Conservation (phyloP, 2,888 invertebrate species). For the Ormyrus thymus region DNA sequence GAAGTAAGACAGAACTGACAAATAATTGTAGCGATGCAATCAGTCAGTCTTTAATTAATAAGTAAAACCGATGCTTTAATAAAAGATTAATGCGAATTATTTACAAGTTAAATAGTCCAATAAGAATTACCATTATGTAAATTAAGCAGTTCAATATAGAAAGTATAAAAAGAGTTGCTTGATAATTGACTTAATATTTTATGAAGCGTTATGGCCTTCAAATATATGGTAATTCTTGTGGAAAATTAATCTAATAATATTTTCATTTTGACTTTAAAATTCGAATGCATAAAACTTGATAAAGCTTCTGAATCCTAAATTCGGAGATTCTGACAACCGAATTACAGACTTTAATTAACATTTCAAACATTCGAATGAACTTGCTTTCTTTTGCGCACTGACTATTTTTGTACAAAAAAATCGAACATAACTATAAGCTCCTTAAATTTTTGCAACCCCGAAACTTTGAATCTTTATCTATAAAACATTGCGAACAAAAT, state of each 20-base stretch:
- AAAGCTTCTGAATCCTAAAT: background rate
- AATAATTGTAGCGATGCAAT: background rate
- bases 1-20: conserved; percentile 36
- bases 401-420: conserved; percentile 25
- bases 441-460: too few species aligned
- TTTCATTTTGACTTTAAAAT: too few species aligned
- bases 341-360: conserved; percentile 2
- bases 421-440: background rate
- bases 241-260: background rate
- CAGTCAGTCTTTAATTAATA: conserved; percentile 31
- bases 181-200: background rate
- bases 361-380: background rate
- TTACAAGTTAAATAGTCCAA: conserved; percentile 9
- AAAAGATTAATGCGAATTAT: conserved; percentile 8
- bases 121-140: background rate
- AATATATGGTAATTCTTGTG: background rate
- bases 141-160: background rate
- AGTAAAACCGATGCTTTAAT: conserved; percentile 1
- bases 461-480: too few species aligned
- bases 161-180: background rate
- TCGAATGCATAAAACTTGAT: too few species aligned
- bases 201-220: background rate
- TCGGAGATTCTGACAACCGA: background rate
- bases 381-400: background rate
- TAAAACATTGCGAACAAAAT: too few species aligned